Evolutionary conservation across 1,140 invertebrate species (phyloP).

Genomic region (Lepidurus apus): DNA sequence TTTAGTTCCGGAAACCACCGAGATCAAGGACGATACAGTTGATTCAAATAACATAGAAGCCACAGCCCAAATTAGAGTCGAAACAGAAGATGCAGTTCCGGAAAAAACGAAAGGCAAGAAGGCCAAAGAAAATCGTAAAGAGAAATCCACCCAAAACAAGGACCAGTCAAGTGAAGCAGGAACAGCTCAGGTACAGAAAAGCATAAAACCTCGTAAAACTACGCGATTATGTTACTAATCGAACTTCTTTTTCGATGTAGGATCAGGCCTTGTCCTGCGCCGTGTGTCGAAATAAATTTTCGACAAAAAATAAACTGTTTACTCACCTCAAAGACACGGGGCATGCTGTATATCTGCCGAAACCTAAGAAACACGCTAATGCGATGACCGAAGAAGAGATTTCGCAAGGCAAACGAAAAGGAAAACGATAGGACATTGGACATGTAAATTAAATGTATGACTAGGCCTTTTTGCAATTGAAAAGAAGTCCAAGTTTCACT

Average conservation of each 20-base stretch:
- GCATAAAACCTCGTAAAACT: too few relatives aligned
- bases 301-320: not conserved
- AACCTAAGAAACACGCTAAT: conserved; percentile 2
- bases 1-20: not conserved
- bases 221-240: too few relatives aligned
- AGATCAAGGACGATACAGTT: not conserved
- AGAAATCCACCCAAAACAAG: not conserved
- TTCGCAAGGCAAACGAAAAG: not conserved
- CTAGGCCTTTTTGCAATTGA: not conserved
- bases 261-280: not conserved
- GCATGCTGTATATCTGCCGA: not conserved
- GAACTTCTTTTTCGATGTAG: not conserved
- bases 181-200: not conserved
- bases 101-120: conserved; percentile 8
- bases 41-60: not conserved
- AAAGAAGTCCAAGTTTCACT: too few relatives aligned
- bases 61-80: not conserved
- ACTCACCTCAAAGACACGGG: not conserved
- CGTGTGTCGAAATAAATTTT: not conserved
- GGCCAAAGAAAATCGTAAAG: conserved; percentile 12
- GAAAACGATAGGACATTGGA: not conserved
- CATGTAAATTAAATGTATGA: not conserved
- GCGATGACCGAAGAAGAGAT: not conserved
- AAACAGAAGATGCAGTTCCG: not conserved
- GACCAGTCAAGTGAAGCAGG: not conserved